Base-by-base conservation (phyloP, 2,113 vertebrate genomes). In the Protomyctophum bolini region DNA sequence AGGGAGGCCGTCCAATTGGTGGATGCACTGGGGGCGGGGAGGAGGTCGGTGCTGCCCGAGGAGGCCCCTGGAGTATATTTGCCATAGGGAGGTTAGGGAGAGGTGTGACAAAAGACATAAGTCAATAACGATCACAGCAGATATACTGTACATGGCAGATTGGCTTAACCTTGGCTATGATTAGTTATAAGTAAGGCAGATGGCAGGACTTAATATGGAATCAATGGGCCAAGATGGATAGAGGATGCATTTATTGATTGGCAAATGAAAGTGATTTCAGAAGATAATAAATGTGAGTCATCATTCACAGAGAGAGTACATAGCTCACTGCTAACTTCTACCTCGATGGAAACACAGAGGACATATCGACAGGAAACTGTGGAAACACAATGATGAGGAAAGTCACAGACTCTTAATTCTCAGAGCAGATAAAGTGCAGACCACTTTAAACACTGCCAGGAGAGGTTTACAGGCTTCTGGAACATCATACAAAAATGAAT, bases 1-100 rank as follows among this genome's bases (percentile, higher is more conserved):
- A 99, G 92, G 2, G 94, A 94, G 1, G 92, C 84, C 10, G 98
- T 99, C 98, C 98, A 99, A 85, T 98, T 98, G 70, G 94, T 94
- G 75, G 94, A 82, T 0, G 91, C 8, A 28, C 92, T 95, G 50
- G 96, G 94, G 55, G 96, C 93, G 0, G 98, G 98, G 47, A 99
- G 92, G 62, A 99, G 93, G 85, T 99, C 97, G 7, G 97, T 97
- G 90, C 95, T 96, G 82, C 96, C 97, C 0, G 96, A 98, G 3
- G 97, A 97, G 73, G 96, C 96, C 69, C 97, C 97, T 99, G 79
- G 12, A 66, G 64, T 78, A 41, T 41, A 1, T 78, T 80, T 60
- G 63, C 29, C 1, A 9, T 58, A 21, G 70, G 76, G 14, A 72
- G 83, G 58, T 74, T n/a, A n/a, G n/a, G 15, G 73, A 72, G 33